Percentiles rank a stretch among this genome's conserved stretches.
Evolutionary conservation across 2,797 vertebrate genomes (phyloP).

Genomic region (Lepilemur ruficaudatus): DNA sequence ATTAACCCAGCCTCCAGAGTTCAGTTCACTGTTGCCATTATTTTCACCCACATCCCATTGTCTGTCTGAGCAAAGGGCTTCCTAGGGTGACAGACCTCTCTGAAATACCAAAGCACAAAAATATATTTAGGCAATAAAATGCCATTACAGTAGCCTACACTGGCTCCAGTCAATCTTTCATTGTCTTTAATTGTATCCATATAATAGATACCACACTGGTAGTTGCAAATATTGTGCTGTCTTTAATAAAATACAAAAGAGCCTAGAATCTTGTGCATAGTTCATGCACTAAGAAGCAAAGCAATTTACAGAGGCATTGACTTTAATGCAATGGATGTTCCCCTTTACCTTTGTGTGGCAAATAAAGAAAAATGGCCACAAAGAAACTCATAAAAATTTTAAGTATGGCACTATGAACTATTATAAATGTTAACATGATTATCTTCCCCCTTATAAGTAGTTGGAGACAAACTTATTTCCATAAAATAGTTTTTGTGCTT

Average conservation of each 20-base stretch:
- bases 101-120: constrained; percentile 20
- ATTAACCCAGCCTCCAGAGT: background rate
- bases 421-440: background rate
- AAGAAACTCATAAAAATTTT: background rate
- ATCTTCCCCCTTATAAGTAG: background rate
- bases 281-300: background rate
- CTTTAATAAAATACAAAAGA: constrained; percentile 15
- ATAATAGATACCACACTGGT: background rate
- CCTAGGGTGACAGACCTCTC: background rate
- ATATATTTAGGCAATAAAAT: constrained; percentile 17
- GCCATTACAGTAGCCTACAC: background rate
- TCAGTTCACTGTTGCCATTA: constrained; percentile 26
- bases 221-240: background rate
- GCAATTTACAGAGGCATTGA: constrained; percentile 2
- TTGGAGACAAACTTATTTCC: background rate
- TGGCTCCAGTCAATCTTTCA: background rate
- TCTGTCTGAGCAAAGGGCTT: background rate
- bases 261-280: background rate
- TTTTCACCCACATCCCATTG: background rate
- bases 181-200: background rate
- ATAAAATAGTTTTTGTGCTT: background rate
- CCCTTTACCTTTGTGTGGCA: background rate
- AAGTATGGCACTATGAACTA: background rate
- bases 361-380: background rate
- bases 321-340: background rate